phyloP scores from a whole-genome alignment of 1,140 invertebrate species.

The Dufourea novaeangliae region DNA sequence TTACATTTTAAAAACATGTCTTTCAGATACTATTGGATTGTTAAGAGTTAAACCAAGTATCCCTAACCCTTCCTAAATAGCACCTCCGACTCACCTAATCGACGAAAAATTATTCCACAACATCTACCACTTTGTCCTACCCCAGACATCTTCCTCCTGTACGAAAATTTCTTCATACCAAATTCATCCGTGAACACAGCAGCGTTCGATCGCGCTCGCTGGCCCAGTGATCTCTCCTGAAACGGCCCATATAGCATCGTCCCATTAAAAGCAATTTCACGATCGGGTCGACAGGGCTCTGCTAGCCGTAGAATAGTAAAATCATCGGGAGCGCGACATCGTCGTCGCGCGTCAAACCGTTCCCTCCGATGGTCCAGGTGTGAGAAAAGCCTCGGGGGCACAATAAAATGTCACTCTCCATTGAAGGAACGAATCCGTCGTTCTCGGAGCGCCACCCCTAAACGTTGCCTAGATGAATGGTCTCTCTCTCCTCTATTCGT shows the following conservation, averaged over 20 bases:
- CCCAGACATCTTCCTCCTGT: too few species aligned
- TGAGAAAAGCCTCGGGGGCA: conserved; percentile 68
- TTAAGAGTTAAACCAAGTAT: too few species aligned
- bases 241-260: too few species aligned
- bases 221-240: too few species aligned
- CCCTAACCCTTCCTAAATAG: too few species aligned
- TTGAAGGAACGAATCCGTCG: conserved; percentile 55
- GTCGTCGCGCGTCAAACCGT: neutral
- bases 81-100: too few species aligned
- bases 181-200: neutral
- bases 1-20: too few species aligned
- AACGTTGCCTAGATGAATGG: conserved; percentile 72
- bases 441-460: conserved; percentile 59
- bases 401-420: conserved; percentile 75
- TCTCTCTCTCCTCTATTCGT: conserved; percentile 52
- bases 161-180: too few species aligned
- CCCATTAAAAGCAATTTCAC: conserved; percentile 21
- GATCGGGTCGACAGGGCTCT: neutral
- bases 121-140: too few species aligned
- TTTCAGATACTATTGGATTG: too few species aligned
- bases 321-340: neutral
- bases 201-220: neutral
- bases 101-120: too few species aligned
- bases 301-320: conserved; percentile 8
- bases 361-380: conserved; percentile 64